Percentiles rank a stretch among this genome's conserved stretches.
Evolutionary conservation across 2,113 vertebrate genomes (phyloP).

Genomic region (Paramormyrops kingsleyae): DNA sequence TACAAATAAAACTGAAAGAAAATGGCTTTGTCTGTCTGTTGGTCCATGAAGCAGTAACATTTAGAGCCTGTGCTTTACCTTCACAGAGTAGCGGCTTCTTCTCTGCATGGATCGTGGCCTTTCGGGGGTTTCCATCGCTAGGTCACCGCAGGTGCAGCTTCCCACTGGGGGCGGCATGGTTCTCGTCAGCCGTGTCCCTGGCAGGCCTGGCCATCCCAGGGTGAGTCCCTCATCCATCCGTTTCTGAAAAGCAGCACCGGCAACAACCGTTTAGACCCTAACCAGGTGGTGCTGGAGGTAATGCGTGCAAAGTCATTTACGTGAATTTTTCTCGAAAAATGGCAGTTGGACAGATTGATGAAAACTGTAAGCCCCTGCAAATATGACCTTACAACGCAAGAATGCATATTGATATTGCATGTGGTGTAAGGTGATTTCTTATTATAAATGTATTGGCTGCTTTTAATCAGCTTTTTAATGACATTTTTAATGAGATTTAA

Average conservation of each 20-base stretch:
- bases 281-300: not conserved
- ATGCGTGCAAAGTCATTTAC: too few relatives aligned
- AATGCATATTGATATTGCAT: not conserved
- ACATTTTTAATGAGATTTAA: not conserved
- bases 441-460: not conserved
- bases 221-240: slow-evolving; percentile 48
- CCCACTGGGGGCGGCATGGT: slow-evolving; percentile 32
- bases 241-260: slow-evolving; percentile 45
- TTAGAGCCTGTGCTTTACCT: slow-evolving; percentile 48
- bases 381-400: not conserved
- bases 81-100: slow-evolving; percentile 29
- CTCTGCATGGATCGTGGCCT: slow-evolving; percentile 37
- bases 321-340: not conserved
- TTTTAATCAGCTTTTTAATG: not conserved
- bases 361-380: not conserved
- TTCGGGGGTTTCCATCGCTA: slow-evolving; percentile 46
- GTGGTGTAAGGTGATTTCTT: not conserved
- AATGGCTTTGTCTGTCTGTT: not conserved
- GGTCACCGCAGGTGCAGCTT: slow-evolving; percentile 22
- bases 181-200: slow-evolving; percentile 22
- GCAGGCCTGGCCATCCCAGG: slow-evolving; percentile 27
- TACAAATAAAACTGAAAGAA: not conserved
- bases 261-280: not conserved
- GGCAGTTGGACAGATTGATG: not conserved
- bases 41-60: not conserved